Evolutionary conservation across 1,140 invertebrate genomes (phyloP).

Genomic region (Doryteuthis pealeii): DNA sequence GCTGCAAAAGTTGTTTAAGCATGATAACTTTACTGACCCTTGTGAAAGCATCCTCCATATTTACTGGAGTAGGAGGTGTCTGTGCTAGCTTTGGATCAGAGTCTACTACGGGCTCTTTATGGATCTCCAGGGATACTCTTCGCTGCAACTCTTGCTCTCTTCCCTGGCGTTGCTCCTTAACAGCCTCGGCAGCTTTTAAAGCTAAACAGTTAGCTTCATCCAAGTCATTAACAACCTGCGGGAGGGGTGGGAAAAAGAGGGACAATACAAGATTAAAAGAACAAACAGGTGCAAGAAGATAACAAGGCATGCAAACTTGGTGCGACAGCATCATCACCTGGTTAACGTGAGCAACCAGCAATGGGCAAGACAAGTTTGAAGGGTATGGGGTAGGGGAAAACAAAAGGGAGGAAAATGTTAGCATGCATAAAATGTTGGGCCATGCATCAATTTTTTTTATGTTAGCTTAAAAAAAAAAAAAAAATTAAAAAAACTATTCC

Average conservation of each 20-base stretch:
- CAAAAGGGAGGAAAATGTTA: background rate
- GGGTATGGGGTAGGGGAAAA: background rate
- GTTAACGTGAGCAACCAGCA: background rate
- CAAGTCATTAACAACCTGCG: constrained; percentile 19
- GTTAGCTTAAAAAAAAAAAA: too few species aligned
- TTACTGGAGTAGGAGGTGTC: constrained; percentile 22
- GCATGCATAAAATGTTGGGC: too few species aligned
- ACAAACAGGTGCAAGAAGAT: background rate
- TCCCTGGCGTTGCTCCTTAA: constrained; percentile 40
- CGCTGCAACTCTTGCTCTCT: constrained; percentile 29
- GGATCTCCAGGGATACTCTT: constrained; percentile 12
- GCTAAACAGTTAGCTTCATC: constrained; percentile 33
- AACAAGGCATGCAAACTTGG: background rate
- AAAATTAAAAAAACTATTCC: too few species aligned
- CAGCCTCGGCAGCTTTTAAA: constrained; percentile 42
- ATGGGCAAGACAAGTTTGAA: background rate
- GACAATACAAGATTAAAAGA: constrained; percentile 18
- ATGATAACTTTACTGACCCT: constrained; percentile 27
- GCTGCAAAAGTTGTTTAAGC: background rate
- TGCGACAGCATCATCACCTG: too few species aligned
- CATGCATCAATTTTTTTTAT: too few species aligned
- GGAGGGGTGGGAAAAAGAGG: constrained; percentile 17
- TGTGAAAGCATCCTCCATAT: constrained; percentile 32
- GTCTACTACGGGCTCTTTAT: background rate
- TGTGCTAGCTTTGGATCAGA: constrained; percentile 12